A percentile compares a stretch with the other conserved stretches of the same genome.
phyloP scores from a whole-genome alignment of 2,888 invertebrate genomes.

The Agrochola circellaris region DNA sequence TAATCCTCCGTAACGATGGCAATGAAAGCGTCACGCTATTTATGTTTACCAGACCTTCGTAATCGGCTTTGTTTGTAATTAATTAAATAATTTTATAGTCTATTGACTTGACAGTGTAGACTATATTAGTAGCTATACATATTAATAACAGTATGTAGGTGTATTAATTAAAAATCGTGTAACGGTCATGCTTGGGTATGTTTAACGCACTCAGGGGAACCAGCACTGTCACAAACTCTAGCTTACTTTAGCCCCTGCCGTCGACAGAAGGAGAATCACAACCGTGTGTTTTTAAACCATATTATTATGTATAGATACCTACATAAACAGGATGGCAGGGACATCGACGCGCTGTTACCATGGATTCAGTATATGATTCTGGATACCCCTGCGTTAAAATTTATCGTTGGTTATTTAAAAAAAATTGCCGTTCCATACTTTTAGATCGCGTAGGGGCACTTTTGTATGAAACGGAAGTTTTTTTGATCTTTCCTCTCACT shows the following conservation, averaged over 20 bases:
- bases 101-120: constrained; percentile 4
- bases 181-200: neutral
- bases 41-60: constrained; percentile 53
- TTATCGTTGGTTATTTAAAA: too few relatives aligned
- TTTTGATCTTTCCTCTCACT: too few relatives aligned
- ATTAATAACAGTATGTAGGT: neutral
- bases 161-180: neutral
- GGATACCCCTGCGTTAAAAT: too few relatives aligned
- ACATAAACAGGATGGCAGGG: too few relatives aligned
- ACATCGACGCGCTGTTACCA: too few relatives aligned
- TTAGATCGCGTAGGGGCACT: too few relatives aligned
- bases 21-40: constrained; percentile 54
- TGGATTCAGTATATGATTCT: too few relatives aligned
- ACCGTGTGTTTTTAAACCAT: neutral
- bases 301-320: too few relatives aligned
- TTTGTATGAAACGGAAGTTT: too few relatives aligned
- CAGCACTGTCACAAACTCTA: neutral
- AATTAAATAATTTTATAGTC: constrained; percentile 34
- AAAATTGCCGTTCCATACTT: too few relatives aligned
- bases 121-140: neutral
- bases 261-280: neutral
- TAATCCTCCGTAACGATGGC: constrained; percentile 62
- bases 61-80: constrained; percentile 61
- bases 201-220: neutral
- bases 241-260: neutral